These are phyloP conservation scores for Sinocyclocheilus rhinocerous DNA, from an alignment of 2,113 vertebrate genomes.

Conservation along the genomic window DNA sequence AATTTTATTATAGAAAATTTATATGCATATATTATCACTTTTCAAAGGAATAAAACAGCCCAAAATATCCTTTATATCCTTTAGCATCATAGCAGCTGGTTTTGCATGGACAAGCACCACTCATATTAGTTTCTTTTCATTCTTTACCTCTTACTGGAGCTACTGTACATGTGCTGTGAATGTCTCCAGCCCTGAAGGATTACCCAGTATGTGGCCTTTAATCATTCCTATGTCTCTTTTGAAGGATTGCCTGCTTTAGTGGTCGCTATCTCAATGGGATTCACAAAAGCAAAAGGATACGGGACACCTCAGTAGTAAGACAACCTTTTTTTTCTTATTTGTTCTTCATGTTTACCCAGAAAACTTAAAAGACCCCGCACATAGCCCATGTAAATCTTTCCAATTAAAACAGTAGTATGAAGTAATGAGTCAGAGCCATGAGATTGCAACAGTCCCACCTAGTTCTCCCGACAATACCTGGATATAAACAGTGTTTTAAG, in stretches of 20 bases:
- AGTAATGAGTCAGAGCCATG: too few relatives aligned
- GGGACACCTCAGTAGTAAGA: constrained; percentile 97
- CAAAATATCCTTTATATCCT: not conserved
- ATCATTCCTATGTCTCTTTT: constrained; percentile 65
- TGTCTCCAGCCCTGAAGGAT: not conserved
- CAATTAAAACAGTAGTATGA: too few relatives aligned
- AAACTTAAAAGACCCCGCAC: not conserved
- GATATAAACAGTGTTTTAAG: too few relatives aligned
- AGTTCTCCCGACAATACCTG: too few relatives aligned
- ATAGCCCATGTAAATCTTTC: too few relatives aligned
- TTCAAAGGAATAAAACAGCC: not conserved
- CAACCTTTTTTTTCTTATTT: constrained; percentile 41
- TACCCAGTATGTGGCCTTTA: constrained; percentile 59
- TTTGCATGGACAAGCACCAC: not conserved
- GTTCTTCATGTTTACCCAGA: not conserved
- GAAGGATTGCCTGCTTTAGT: constrained; percentile 96
- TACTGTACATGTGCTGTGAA: not conserved
- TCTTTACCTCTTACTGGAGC: not conserved
- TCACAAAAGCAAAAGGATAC: constrained; percentile 99
- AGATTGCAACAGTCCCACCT: too few relatives aligned
- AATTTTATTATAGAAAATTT: not conserved
- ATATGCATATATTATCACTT: not conserved
- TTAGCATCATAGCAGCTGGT: not conserved
- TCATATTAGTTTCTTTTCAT: not conserved
- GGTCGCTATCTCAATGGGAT: constrained; percentile 98